Base-by-base conservation (phyloP, 2,888 invertebrate genomes). In the Sesia apiformis region DNA sequence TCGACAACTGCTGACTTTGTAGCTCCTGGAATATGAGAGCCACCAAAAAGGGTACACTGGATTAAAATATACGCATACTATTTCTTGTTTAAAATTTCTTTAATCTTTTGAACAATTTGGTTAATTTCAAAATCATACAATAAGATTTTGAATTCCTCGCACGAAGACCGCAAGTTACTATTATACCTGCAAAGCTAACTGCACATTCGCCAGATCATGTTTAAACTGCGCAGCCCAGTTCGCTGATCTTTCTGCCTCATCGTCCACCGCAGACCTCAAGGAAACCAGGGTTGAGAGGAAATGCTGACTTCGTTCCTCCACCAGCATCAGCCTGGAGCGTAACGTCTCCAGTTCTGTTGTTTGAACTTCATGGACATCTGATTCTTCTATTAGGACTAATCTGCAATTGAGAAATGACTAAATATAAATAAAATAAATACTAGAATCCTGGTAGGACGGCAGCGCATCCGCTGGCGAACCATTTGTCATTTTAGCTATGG, bases 181-280 rank as follows among this genome's bases (percentile, higher is more conserved):
- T 23, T 23, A 23, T 65, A 89, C 90, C 81, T 90, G 89, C 56
- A 89, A 75, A 54, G 89, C 86, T 23, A 86, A 60, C 58, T 88
- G 85, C 38, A 90, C 83, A 67, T 90, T 91, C 0, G 89, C 70
- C 52, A 91, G 58, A 58, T 91, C 91, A 58, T 90, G 91, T 55
- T 88, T 90, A 61, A 90, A 90, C 68, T 91, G 91, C 4, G 90
- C 89, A 0, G 87, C 76, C 74, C 90, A 90, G 67, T 89, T 84
- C 1, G 81, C 79, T 0, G 91, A 71, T 3, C 90, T 70, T 5
- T 84, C 80, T 0, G 85, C 81, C 63, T 92, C 91, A 51, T 91
- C 90, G 4, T 90, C 91, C 1, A 91, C 78, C 0, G 86, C 83
- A 0, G 81, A 81, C 3, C 91, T 70, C 5, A 92, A 63, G 0